These are phyloP conservation scores for Formica exsecta DNA, from an alignment of 1,140 invertebrate genomes.

Conservation along the genomic window DNA sequence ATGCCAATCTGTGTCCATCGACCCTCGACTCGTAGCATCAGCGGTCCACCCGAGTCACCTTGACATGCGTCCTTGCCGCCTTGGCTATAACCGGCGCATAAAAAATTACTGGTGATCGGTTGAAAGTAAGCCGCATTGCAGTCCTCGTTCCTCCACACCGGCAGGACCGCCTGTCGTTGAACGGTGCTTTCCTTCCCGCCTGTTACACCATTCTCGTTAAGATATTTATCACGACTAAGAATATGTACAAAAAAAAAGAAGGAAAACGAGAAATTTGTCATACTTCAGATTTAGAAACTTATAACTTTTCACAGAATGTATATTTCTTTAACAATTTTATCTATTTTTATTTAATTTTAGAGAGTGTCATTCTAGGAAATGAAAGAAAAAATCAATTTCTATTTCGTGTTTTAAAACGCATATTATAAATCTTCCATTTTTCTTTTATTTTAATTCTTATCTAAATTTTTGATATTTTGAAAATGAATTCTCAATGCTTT, in stretches of 20 bases:
- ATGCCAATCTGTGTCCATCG: slow-evolving; percentile 95
- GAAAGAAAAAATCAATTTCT: not conserved
- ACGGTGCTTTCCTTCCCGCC: slow-evolving; percentile 94
- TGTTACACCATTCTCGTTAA: slow-evolving; percentile 65
- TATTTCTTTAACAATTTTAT: too few relatives aligned
- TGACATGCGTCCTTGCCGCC: slow-evolving; percentile 97
- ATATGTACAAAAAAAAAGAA: not conserved
- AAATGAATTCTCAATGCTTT: not conserved
- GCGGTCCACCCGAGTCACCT: slow-evolving; percentile 91
- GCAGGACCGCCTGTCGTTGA: slow-evolving; percentile 93
- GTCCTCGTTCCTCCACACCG: slow-evolving; percentile 96
- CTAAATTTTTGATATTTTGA: not conserved
- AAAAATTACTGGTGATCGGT: slow-evolving; percentile 95
- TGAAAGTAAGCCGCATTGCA: slow-evolving; percentile 96
- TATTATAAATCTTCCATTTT: not conserved
- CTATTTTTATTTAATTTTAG: not conserved
- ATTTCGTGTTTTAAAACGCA: not conserved
- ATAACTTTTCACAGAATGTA: not conserved
- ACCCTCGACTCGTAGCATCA: slow-evolving; percentile 92
- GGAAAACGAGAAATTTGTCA: not conserved
- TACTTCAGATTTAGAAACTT: not conserved
- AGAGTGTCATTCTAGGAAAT: not conserved
- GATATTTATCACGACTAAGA: not conserved
- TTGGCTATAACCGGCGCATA: slow-evolving; percentile 96
- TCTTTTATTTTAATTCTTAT: not conserved